phyloP scores from a whole-genome alignment of 2,113 vertebrate species.

The Sorex fumeus region DNA sequence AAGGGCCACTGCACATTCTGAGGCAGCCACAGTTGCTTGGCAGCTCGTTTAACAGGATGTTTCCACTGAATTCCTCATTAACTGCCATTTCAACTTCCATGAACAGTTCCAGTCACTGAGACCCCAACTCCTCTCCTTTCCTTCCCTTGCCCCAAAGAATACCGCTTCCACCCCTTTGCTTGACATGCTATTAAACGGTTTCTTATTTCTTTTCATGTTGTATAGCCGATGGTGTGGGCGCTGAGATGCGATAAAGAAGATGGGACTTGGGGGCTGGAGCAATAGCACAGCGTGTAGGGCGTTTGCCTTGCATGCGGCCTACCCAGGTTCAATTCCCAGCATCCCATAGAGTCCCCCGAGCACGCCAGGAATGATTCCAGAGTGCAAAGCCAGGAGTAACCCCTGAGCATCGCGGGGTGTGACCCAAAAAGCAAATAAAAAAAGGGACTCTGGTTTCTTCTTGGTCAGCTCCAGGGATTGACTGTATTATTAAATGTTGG shows the following conservation, averaged over 20 bases:
- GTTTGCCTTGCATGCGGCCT: too few relatives aligned
- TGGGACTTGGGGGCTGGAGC: neutral
- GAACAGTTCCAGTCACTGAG: neutral
- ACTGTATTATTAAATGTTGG: too few relatives aligned
- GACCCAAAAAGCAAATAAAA: too few relatives aligned
- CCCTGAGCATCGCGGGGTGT: too few relatives aligned
- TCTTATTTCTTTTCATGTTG: neutral
- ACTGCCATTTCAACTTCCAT: neutral
- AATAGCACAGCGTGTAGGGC: neutral
- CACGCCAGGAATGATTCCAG: too few relatives aligned
- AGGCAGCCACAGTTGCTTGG: constrained; percentile 26
- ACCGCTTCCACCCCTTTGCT: neutral
- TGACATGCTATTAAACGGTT: neutral
- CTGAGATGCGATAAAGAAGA: neutral
- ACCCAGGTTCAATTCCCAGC: too few relatives aligned
- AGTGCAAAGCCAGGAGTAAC: too few relatives aligned
- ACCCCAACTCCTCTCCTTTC: neutral
- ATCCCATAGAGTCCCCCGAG: too few relatives aligned
- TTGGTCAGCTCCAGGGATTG: neutral
- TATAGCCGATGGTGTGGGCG: neutral
- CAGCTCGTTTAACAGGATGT: constrained; percentile 44
- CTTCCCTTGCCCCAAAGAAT: neutral
- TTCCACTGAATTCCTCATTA: constrained; percentile 50
- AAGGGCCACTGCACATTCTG: neutral
- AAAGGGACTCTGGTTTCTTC: neutral